Evolutionary conservation across 2,797 vertebrate genomes (phyloP), one percentile per base, ranked within the genome.

Genomic region (Dryobates pubescens): DNA sequence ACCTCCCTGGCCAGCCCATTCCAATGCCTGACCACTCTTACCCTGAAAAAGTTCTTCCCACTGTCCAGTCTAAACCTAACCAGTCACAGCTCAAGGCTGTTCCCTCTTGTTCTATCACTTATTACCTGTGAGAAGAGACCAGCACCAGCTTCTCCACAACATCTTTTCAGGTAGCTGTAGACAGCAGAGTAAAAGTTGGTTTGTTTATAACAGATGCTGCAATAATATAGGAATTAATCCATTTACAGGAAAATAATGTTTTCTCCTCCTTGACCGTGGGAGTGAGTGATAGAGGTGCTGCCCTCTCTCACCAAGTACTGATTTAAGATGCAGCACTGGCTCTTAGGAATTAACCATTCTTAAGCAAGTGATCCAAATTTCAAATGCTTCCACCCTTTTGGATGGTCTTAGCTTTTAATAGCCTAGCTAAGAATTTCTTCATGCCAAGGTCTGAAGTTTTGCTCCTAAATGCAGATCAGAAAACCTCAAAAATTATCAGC

Each of bases 341-440:
- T 70, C 17, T 43, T 49, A 67, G 23, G 15, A 77, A 89, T 27
- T 67, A 73, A 92, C 41, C 29, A 57, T 14, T 54, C 67, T 61
- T 51, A 91, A 76, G 71, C 34, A 88, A 72, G 32, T 8, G 19
- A 78, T 63, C 73, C 76, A 71, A 67, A 88, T 68, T 82, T 84
- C 64, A 89, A 73, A 61, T 12, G 30, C 91, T 47, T 47, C 38
- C 65, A 29, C n/a, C 27, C 23, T 79, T 88, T 36, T 38, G 9
- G 20, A 81, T 49, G 27, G 77, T 38, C 43, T n/a, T 10, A 45
- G 12, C 20, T 86, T 70, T 86, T 73, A 81, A 59, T 3, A 68
- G 22, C 17, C 53, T 70, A 20, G 45, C 24, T 82, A 61, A 61
- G 85, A 82, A 64, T 47, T 36, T 74, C 41, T 58, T 65, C 41